Evolutionary conservation across 2,888 invertebrate genomes (phyloP), one percentile per base, ranked within the genome.

Genomic region (Brachyopa scutellaris): DNA sequence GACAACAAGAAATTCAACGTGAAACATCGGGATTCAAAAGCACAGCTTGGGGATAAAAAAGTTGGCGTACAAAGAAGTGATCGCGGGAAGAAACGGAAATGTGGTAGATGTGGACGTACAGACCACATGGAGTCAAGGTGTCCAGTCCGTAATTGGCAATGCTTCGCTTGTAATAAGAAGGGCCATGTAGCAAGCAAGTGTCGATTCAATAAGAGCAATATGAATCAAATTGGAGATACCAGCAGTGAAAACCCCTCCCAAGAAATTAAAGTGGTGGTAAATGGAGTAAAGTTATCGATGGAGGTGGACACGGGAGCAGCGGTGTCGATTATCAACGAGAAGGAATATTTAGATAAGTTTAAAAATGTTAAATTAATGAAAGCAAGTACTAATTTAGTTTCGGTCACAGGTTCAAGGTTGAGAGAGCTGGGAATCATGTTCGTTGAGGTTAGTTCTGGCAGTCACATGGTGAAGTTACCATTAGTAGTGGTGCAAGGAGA

Each of bases 351-450:
- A 38, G 45, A n/a, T n/a, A n/a, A n/a, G n/a, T n/a, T n/a, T n/a
- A n/a, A n/a, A n/a, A n/a, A n/a, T n/a, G n/a, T n/a, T n/a, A n/a
- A n/a, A n/a, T n/a, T n/a, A n/a, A n/a, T n/a, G n/a, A n/a, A n/a
- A n/a, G n/a, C n/a, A n/a, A 23, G 21, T 45, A 13, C 13, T 45
- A 45, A 21, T 45, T 45, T 45, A 45, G 19, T 45, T 45, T 21
- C n/a, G 45, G 45, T 45, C 45, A 23, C 21, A 45, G 45, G 45
- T 45, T 38, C 13, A 15, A 7, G n/a, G n/a, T n/a, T n/a, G n/a
- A n/a, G n/a, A n/a, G n/a, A n/a, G n/a, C n/a, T n/a, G n/a, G n/a
- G n/a, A n/a, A 45, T 1, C 9, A 9, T 45, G 21, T 23, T 45
- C 9, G 11, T 45, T 21, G 45, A 45, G n/a, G 45, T 45, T 6